Conservation (phyloP, 2,113 vertebrate species). For the Megaceryle torquata region DNA sequence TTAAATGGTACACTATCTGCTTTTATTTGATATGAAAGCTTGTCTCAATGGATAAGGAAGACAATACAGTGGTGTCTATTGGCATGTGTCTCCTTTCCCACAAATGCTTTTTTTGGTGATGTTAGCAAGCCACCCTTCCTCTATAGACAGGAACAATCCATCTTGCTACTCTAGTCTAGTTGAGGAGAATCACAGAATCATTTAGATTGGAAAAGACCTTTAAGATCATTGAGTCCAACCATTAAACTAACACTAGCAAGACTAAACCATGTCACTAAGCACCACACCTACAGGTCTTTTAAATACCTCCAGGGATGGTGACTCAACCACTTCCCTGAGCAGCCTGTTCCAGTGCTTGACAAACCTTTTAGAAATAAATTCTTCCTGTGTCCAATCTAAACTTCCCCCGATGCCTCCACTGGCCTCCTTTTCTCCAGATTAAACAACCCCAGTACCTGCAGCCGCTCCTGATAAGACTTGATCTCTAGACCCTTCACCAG, state of each 20-base stretch:
- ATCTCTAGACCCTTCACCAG: background rate
- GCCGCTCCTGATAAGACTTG: background rate
- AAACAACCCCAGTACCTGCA: background rate
- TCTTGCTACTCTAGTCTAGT: background rate
- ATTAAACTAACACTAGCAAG: background rate
- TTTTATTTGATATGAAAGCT: background rate
- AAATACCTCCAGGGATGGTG: background rate
- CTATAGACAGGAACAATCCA: background rate
- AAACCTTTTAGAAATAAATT: background rate
- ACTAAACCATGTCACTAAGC: background rate
- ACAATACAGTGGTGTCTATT: background rate
- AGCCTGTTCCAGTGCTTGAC: background rate
- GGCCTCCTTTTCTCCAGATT: background rate
- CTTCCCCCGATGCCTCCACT: too few relatives aligned
- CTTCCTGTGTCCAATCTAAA: background rate
- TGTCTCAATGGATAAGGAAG: background rate
- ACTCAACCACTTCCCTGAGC: background rate
- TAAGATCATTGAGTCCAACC: too few relatives aligned
- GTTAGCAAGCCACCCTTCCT: background rate
- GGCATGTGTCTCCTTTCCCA: background rate
- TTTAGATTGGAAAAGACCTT: too few relatives aligned
- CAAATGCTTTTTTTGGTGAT: background rate
- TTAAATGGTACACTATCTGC: background rate
- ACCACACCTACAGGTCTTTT: background rate
- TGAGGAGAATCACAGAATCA: background rate